phyloP scores from a whole-genome alignment of 2,113 vertebrate species.

The Cyanoliseus patagonus region DNA sequence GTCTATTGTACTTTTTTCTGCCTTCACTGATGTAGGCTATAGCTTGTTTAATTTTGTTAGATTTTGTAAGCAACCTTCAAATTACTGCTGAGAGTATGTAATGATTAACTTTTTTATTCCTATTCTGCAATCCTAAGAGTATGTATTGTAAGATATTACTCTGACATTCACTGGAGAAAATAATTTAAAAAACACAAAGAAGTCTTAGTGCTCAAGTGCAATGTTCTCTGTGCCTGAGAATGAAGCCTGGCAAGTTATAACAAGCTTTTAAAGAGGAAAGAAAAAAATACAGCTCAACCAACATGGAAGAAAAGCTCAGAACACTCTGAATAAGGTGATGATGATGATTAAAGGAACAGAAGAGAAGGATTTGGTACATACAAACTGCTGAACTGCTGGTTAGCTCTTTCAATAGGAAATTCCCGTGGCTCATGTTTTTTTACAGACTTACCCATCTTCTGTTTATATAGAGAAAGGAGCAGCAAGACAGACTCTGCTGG shows the following conservation, averaged over 20 bases:
- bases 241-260: neutral
- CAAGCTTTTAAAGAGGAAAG: neutral
- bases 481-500: neutral
- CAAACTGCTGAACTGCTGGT: neutral
- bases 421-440: neutral
- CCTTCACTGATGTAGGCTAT: neutral
- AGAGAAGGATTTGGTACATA: neutral
- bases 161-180: slow-evolving; percentile 40
- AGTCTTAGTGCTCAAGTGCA: neutral
- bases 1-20: neutral
- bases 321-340: neutral
- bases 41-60: slow-evolving; percentile 25
- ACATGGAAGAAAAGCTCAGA: neutral
- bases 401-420: neutral
- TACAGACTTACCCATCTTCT: neutral
- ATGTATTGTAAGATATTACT: neutral
- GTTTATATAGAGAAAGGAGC: neutral
- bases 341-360: neutral
- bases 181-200: slow-evolving; percentile 18
- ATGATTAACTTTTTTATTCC: slow-evolving; percentile 53
- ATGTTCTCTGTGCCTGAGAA: neutral
- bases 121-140: slow-evolving; percentile 13
- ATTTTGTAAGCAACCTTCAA: slow-evolving; percentile 43
- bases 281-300: neutral
- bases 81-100: slow-evolving; percentile 24